Conservation (phyloP, 2,888 invertebrate genomes). For the Lasioglossum vierecki region DNA sequence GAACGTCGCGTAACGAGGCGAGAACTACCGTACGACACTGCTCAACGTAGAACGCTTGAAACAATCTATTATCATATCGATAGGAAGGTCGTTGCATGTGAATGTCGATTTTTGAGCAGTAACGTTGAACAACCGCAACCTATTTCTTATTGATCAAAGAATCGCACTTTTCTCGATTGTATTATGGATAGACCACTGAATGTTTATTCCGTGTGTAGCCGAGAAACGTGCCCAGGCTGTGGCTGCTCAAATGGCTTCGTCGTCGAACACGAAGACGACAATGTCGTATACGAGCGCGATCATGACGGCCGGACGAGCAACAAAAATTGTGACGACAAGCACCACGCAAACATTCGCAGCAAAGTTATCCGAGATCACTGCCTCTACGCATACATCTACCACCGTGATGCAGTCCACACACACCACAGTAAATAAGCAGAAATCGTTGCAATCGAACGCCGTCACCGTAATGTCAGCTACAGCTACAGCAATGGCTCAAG, state of each 20-base stretch:
- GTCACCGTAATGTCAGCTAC: slow-evolving; percentile 80
- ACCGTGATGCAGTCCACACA: slow-evolving; percentile 76
- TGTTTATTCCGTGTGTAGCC: slow-evolving; percentile 73
- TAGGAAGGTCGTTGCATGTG: background rate
- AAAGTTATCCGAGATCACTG: slow-evolving; percentile 87
- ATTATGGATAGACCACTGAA: no score
- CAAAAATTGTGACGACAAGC: slow-evolving; percentile 85
- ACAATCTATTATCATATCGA: background rate
- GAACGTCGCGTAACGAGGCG: background rate
- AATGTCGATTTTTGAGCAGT: no score
- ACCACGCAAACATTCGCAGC: slow-evolving; percentile 90
- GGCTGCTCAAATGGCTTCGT: slow-evolving; percentile 82
- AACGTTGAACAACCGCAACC: no score
- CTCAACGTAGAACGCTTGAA: background rate
- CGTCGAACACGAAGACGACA: slow-evolving; percentile 86
- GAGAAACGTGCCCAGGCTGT: slow-evolving; percentile 84
- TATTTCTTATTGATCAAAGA: no score
- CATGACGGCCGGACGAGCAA: slow-evolving; percentile 85
- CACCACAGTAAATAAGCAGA: slow-evolving; percentile 73
- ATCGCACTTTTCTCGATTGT: no score
- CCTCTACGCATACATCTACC: slow-evolving; percentile 76
- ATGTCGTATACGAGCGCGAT: slow-evolving; percentile 86
- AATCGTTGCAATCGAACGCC: slow-evolving; percentile 70
- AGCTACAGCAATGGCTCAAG: slow-evolving; percentile 75
- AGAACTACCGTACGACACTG: background rate